Evolutionary conservation across 2,797 vertebrate genomes (phyloP).

Genomic region (Perodicticus potto): DNA sequence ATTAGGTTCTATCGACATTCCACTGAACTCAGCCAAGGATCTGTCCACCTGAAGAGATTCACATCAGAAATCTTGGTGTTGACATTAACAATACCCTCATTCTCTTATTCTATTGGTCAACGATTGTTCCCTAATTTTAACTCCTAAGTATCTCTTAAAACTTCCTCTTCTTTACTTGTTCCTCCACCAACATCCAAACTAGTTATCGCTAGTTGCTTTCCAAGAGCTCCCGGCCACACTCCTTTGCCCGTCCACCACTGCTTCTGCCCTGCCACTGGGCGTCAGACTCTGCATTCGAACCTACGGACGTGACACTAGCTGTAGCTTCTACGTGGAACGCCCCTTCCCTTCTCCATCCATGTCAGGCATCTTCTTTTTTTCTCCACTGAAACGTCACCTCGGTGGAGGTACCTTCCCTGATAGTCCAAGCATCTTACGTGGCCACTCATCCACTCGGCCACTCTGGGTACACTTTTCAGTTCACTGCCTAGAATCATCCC

Average conservation of each 20-base stretch:
- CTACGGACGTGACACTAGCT: neutral
- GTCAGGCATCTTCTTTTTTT: neutral
- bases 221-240: fast-evolving
- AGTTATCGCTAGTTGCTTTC: neutral
- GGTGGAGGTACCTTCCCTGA: neutral
- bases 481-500: neutral
- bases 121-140: neutral
- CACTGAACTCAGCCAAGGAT: neutral
- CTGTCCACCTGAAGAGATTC: neutral
- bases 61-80: neutral
- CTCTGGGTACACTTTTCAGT: neutral
- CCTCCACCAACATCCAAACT: no score
- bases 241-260: fast-evolving
- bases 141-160: neutral
- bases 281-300: neutral
- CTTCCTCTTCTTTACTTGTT: neutral
- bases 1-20: neutral
- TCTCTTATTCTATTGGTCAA: neutral
- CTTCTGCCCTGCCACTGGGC: fast-evolving
- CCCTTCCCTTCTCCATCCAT: neutral
- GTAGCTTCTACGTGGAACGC: neutral
- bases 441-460: neutral
- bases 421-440: neutral
- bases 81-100: neutral
- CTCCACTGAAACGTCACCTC: neutral